Base-by-base conservation (phyloP, 1,140 invertebrate genomes). In the Leucophenga varia region DNA sequence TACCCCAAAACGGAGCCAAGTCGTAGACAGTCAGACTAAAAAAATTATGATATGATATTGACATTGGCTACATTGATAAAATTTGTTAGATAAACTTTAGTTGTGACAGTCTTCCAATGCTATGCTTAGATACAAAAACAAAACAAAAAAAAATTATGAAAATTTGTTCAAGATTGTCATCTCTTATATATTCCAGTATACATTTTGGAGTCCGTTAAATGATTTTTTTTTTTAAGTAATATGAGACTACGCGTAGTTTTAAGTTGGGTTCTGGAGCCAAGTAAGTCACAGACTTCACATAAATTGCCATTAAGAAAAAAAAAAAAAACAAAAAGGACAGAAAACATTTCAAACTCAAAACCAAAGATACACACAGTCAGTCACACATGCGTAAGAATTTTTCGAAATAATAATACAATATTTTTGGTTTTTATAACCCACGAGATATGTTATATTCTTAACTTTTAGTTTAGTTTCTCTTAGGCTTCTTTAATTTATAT, bases 401-500 rank as follows among this genome's bases (percentile, higher is more conserved):
- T n/a, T n/a, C n/a, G 6, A 42, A 49, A 46, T 30, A 49, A 46
- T 50, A 49, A 57, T 43, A 52, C 50, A n/a, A 61, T 55, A 57
- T 61, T 59, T 67, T 59, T 63, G 59, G 49, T 60, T 65, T 65
- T 64, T 57, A 55, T 25, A 25, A 25, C 22, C 5, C 22, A 25
- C 5, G 10, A 25, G 10, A 6, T 25, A 5, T 25, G 22, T 64
- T 64, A 50, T 55, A 57, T 57, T 57, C 54, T 43, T 6, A 25
- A 25, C 22, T n/a, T n/a, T n/a, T n/a, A n/a, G n/a, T n/a, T n/a
- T n/a, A n/a, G n/a, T n/a, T n/a, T n/a, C n/a, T 25, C 22, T 25
- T 25, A 5, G 5, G 22, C 14, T 34, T 17, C 35, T 67, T 67
- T 67, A 68, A 67, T 63, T 67, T 67, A 67, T 67, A 67, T 67